Percentiles rank a stretch among this genome's conserved stretches.
Conservation (phyloP, 2,113 vertebrate species). For the Dipodomys ordii region DNA sequence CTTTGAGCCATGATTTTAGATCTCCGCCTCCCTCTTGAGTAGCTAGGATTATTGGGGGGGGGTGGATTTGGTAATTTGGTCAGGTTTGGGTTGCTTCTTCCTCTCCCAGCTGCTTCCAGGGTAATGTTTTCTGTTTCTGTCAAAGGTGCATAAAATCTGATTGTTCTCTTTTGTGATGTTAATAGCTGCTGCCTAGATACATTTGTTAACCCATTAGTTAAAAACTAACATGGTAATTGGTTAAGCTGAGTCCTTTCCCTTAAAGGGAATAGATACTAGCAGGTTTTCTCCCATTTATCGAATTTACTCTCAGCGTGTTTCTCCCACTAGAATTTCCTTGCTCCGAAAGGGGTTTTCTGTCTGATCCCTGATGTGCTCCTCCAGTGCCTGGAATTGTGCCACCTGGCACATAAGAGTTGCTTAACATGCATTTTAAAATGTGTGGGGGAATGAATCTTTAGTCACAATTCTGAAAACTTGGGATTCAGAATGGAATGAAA, state of each 20-base stretch:
- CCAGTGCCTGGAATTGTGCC: neutral
- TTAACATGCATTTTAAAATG: neutral
- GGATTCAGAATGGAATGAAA: neutral
- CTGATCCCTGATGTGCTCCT: neutral
- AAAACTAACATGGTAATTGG: neutral
- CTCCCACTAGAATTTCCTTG: neutral
- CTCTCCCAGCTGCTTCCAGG: neutral
- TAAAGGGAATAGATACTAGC: neutral
- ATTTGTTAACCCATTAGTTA: neutral
- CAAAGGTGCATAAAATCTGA: neutral
- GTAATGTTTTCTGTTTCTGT: neutral
- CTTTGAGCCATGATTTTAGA: too few relatives aligned
- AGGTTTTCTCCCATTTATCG: neutral
- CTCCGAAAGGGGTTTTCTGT: neutral
- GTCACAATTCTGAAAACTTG: neutral
- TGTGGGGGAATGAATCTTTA: neutral
- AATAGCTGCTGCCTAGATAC: neutral
- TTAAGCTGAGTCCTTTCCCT: neutral
- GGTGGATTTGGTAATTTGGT: neutral
- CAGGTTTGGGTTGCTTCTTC: neutral
- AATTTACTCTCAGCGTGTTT: neutral
- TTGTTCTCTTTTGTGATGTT: neutral
- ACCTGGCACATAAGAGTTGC: neutral
- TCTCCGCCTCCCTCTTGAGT: too few relatives aligned
- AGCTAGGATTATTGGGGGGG: too few relatives aligned